Evolutionary conservation across 2,797 vertebrate genomes (phyloP), one percentile per base, ranked within the genome.

Genomic region (Gastrophryne carolinensis): DNA sequence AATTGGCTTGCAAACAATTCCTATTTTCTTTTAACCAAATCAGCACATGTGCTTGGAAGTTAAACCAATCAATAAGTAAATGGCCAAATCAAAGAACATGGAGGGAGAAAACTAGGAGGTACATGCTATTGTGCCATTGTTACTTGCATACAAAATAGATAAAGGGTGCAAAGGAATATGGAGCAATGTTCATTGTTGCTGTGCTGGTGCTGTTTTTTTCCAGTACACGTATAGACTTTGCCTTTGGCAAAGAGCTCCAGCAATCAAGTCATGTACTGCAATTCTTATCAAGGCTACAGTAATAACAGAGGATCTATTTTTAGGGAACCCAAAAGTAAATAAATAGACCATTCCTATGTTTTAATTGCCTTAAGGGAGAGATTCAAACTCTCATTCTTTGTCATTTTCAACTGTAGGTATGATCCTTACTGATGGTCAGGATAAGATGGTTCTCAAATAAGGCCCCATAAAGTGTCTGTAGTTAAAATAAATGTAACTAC

Each of bases 11-110:
- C 17, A 13, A 71, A 72, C 52, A 64, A 58, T 77, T 77, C 37
- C 67, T 72, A 65, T 77, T 77, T 77, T 77, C 52, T 72, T 71
- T 65, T 77, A 71, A 64, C 67, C 67, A 77, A 72, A 77, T 77
- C 60, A 50, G 60, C 75, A 72, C 39, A 65, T 54, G 39, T 30
- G 39, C 60, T 65, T 37, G 17, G 29, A 75, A 61, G 66, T 47
- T 65, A 15, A 57, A 58, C 39, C 12, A 53, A 71, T 77, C 52
- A 72, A 65, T 54, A 44, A n/a, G 56, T 57, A 70, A 69, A 63
- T 54, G 47, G 32, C 34, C n/a, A 54, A 24, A 44, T 69, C 56
- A 34, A 15, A 9, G 17, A 35, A 6, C 30, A 24, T 49, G 26
- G 27, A 4, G 5, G 12, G 23, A 58, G n/a, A 74, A 41, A 57